Evolutionary conservation across 2,113 vertebrate species (phyloP).

Genomic region (Hippocampus mohnikei): DNA sequence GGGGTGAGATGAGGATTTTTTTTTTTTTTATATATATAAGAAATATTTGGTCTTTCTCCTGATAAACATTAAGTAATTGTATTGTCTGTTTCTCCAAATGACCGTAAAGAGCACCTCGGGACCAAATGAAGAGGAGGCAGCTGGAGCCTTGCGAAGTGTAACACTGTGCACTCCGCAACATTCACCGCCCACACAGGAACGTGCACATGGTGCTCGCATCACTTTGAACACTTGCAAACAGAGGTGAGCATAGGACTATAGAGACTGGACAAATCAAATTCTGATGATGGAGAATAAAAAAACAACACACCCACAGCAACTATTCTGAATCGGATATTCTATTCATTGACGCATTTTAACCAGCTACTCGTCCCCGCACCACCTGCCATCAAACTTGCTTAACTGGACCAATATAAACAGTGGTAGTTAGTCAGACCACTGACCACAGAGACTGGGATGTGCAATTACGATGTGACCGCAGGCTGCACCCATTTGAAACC

Average conservation of each 20-base stretch:
- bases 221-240: slow-evolving; percentile 25
- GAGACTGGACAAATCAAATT: slow-evolving; percentile 10
- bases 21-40: too few relatives aligned
- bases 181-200: slow-evolving; percentile 44
- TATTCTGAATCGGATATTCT: not conserved
- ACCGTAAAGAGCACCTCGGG: slow-evolving; percentile 53
- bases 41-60: not conserved
- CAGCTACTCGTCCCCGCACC: not conserved
- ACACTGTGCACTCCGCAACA: slow-evolving; percentile 61
- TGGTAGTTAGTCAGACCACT: slow-evolving; percentile 36
- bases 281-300: not conserved
- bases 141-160: slow-evolving; percentile 38
- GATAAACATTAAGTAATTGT: slow-evolving; percentile 6
- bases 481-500: slow-evolving; percentile 34
- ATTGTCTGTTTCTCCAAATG: slow-evolving; percentile 56
- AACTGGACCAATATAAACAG: slow-evolving; percentile 21
- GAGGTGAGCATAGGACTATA: slow-evolving; percentile 17
- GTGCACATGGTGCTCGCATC: slow-evolving; percentile 3
- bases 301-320: not conserved
- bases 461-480: slow-evolving; percentile 67
- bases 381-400: slow-evolving; percentile 27
- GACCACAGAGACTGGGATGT: slow-evolving; percentile 59
- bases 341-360: not conserved
- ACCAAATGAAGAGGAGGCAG: slow-evolving; percentile 41
- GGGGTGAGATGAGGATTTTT: too few relatives aligned